Evolutionary conservation across 1,140 invertebrate species (phyloP).

Genomic region (Propsilocerus akamusi): DNA sequence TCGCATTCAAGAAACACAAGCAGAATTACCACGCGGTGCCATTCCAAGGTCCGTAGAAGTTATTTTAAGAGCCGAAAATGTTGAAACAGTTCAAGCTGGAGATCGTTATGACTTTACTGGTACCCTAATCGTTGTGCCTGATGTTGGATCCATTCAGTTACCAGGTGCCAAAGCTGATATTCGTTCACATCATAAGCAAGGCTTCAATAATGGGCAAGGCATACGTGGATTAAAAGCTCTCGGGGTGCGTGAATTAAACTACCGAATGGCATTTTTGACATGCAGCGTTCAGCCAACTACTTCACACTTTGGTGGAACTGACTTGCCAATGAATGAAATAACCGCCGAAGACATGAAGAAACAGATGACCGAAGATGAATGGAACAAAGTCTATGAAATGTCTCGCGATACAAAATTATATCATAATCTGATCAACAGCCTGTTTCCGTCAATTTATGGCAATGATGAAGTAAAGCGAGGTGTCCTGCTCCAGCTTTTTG

Average conservation of each 20-base stretch:
- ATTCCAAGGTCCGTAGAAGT: constrained; percentile 94
- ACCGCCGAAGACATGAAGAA: constrained; percentile 83
- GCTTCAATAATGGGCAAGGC: constrained; percentile 65
- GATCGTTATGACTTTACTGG: constrained; percentile 91
- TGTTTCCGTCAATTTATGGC: constrained; percentile 96
- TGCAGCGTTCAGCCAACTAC: constrained; percentile 79
- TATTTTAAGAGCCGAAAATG: constrained; percentile 87
- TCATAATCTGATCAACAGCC: constrained; percentile 73
- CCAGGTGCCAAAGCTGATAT: constrained; percentile 74
- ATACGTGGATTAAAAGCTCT: constrained; percentile 81
- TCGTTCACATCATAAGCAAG: constrained; percentile 47
- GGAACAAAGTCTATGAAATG: constrained; percentile 96
- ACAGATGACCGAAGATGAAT: constrained; percentile 88
- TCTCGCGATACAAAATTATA: constrained; percentile 84
- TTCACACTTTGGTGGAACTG: constrained; percentile 61
- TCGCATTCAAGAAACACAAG: constrained; percentile 94
- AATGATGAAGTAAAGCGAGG: constrained; percentile 96
- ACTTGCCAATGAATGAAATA: constrained; percentile 58
- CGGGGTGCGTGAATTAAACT: constrained; percentile 90
- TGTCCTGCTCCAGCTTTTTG: constrained; percentile 91
- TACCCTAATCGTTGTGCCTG: constrained; percentile 93
- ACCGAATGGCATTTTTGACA: constrained; percentile 87
- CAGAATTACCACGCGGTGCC: constrained; percentile 88
- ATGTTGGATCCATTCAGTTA: constrained; percentile 71
- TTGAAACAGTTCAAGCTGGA: constrained; percentile 85